These are phyloP conservation scores for Drosophila stalkeri DNA, from an alignment of 2,888 invertebrate genomes.

Conservation along the genomic window DNA sequence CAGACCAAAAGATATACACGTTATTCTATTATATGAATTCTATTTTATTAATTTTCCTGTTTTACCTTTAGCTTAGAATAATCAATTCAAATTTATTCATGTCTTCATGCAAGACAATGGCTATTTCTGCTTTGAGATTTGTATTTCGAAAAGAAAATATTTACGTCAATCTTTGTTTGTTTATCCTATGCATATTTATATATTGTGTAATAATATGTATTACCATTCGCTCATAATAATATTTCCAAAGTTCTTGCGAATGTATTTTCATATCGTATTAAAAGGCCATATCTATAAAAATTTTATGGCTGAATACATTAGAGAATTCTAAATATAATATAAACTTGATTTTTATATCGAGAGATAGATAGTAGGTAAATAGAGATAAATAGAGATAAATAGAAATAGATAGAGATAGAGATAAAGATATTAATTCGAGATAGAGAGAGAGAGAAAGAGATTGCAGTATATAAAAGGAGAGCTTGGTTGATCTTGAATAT, in stretches of 20 bases:
- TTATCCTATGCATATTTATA: neutral
- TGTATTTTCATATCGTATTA: neutral
- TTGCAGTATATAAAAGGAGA: no score
- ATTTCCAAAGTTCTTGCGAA: neutral
- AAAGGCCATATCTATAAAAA: neutral
- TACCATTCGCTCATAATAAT: neutral
- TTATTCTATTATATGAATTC: neutral
- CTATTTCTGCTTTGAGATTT: neutral
- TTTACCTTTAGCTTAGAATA: neutral
- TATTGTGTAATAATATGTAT: neutral
- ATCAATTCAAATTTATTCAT: neutral
- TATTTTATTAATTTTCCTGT: neutral
- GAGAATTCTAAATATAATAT: neutral
- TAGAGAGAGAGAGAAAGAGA: neutral
- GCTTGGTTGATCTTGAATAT: no score
- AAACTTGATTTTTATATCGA: neutral
- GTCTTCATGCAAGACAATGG: neutral
- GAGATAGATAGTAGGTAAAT: neutral
- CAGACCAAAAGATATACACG: neutral
- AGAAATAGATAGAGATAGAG: neutral
- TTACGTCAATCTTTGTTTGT: neutral
- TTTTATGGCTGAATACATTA: neutral
- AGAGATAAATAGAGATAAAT: neutral
- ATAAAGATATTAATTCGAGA: no score
- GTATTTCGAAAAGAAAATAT: neutral